Percentiles rank a stretch among this genome's conserved stretches.
Evolutionary conservation across 2,888 invertebrate genomes (phyloP).

Genomic region (Rhyacophila evoluta): DNA sequence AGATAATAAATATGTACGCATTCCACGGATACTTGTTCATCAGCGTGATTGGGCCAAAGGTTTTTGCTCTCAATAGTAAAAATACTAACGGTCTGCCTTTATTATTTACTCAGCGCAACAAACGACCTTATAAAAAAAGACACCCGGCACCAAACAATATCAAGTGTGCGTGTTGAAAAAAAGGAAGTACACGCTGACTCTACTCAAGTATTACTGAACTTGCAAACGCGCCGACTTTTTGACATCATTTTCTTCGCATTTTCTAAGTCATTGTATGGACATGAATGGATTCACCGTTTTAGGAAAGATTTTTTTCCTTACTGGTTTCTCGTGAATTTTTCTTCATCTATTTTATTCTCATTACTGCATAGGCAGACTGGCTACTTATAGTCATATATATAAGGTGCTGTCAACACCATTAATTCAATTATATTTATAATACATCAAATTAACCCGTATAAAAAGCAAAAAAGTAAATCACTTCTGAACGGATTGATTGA

Average conservation of each 20-base stretch:
- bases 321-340: neutral
- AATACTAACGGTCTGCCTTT: neutral
- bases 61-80: slow-evolving; percentile 1
- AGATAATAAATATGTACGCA: neutral
- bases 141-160: neutral
- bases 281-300: slow-evolving; percentile 17
- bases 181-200: neutral
- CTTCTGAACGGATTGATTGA: too few relatives aligned
- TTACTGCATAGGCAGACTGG: neutral
- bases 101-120: neutral
- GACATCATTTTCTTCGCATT: neutral
- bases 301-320: neutral
- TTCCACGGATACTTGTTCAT: neutral
- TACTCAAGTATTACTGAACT: neutral
- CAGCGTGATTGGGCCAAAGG: neutral
- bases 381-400: too few relatives aligned
- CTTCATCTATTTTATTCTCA: neutral
- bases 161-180: neutral
- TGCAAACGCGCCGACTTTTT: neutral
- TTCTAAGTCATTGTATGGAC: neutral
- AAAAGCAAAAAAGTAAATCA: too few relatives aligned
- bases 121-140: slow-evolving; percentile 20
- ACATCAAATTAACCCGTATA: too few relatives aligned
- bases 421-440: too few relatives aligned
- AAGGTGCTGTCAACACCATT: too few relatives aligned